Conservation (phyloP, 2,888 invertebrate genomes). For the Drosophila nr. medialis region DNA sequence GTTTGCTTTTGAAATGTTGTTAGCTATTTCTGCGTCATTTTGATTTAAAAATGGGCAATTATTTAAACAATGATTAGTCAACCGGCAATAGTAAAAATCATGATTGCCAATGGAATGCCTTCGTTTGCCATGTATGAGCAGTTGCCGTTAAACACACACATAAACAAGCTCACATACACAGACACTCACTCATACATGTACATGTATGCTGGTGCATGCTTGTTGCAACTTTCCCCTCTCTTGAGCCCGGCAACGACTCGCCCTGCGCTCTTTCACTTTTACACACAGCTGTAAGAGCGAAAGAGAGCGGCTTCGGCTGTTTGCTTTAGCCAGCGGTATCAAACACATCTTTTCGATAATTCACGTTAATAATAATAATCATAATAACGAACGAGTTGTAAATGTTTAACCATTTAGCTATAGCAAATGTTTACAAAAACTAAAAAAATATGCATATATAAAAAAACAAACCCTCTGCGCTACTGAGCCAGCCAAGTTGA, state of each 20-base stretch:
- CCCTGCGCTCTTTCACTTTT: slow-evolving; percentile 58
- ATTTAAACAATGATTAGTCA: slow-evolving; percentile 72
- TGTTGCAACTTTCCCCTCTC: slow-evolving; percentile 58
- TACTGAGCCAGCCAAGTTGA: slow-evolving; percentile 32
- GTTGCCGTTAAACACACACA: slow-evolving; percentile 51
- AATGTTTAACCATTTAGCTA: slow-evolving; percentile 11
- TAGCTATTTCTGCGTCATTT: slow-evolving; percentile 66
- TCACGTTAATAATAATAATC: not conserved
- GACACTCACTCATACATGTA: slow-evolving; percentile 1
- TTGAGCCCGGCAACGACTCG: slow-evolving; percentile 14
- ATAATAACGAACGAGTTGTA: slow-evolving; percentile 3
- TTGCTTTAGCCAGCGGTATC: not conserved
- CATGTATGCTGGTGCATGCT: slow-evolving; percentile 5
- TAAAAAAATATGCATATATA: not conserved
- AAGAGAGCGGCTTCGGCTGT: slow-evolving; percentile 34
- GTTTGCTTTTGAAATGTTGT: slow-evolving; percentile 44
- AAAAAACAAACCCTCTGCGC: slow-evolving; percentile 42
- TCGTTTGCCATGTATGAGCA: slow-evolving; percentile 61
- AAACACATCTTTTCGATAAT: not conserved
- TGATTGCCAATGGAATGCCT: slow-evolving; percentile 49
- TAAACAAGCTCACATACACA: slow-evolving; percentile 4
- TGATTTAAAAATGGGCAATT: slow-evolving; percentile 71
- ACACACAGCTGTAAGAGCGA: slow-evolving; percentile 24
- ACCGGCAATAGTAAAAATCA: slow-evolving; percentile 60
- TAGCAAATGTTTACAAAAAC: slow-evolving; percentile 30